Conservation (phyloP, 1,140 invertebrate genomes). For the Drosophila burlai region DNA sequence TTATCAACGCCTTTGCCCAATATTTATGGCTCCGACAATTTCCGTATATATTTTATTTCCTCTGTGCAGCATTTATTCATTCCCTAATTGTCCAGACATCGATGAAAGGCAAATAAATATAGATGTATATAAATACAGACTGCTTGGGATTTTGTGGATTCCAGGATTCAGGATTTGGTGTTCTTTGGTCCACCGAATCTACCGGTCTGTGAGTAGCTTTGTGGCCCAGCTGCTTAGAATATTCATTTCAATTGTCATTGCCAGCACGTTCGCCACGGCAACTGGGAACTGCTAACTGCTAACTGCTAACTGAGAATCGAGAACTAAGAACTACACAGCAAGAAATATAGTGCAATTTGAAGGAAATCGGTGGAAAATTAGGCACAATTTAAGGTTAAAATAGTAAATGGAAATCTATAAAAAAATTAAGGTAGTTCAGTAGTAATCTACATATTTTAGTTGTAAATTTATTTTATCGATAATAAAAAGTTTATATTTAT, state of each 20-base stretch:
- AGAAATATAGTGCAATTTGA: background rate
- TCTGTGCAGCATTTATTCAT: background rate
- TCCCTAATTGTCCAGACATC: constrained; percentile 15
- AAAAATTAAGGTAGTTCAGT: background rate
- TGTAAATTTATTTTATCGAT: background rate
- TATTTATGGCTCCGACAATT: constrained; percentile 19
- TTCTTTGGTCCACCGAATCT: constrained; percentile 8
- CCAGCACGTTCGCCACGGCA: constrained; percentile 50
- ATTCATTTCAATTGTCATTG: constrained; percentile 61
- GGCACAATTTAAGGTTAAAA: background rate
- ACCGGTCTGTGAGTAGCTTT: constrained; percentile 22
- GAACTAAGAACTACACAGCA: background rate
- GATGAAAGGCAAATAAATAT: constrained; percentile 11
- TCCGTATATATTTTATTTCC: background rate
- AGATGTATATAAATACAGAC: background rate
- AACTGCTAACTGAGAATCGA: constrained; percentile 35
- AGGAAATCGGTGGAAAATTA: background rate
- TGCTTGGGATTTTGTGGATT: background rate
- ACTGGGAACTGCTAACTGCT: constrained; percentile 36
- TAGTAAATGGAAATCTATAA: background rate
- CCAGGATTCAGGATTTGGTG: background rate
- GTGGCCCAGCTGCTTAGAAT: constrained; percentile 49
- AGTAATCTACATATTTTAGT: background rate
- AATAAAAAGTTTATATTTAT: background rate
- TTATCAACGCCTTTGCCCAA: background rate